Evolutionary conservation across 2,888 invertebrate species (phyloP).

Genomic region (Chesias legatella): DNA sequence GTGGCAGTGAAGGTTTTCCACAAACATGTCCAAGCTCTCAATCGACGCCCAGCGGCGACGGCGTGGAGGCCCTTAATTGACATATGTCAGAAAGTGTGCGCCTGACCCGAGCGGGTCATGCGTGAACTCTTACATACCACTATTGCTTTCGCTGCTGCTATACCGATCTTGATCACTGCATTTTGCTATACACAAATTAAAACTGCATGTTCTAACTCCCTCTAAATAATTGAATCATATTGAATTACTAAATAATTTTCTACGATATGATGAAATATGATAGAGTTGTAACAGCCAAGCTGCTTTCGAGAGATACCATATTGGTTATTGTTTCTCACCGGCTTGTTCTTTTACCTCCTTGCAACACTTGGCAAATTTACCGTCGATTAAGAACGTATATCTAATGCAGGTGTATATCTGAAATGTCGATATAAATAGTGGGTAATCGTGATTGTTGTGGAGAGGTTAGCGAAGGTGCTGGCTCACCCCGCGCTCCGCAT

Average conservation of each 20-base stretch:
- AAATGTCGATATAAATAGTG: slow-evolving; percentile 69
- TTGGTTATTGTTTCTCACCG: slow-evolving; percentile 1
- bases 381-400: slow-evolving; percentile 38
- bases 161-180: slow-evolving; percentile 46
- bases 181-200: slow-evolving; percentile 2
- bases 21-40: slow-evolving; percentile 77
- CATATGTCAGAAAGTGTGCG: slow-evolving; percentile 77
- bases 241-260: too few relatives aligned
- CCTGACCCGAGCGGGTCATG: slow-evolving; percentile 72
- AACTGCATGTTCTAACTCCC: too few relatives aligned
- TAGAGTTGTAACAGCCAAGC: slow-evolving; percentile 1
- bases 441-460: slow-evolving; percentile 69
- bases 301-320: not conserved
- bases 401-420: slow-evolving; percentile 47
- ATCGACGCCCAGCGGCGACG: slow-evolving; percentile 63
- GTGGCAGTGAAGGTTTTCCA: slow-evolving; percentile 62
- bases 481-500: slow-evolving; percentile 63
- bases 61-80: slow-evolving; percentile 70
- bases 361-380: slow-evolving; percentile 16
- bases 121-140: slow-evolving; percentile 69
- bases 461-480: slow-evolving; percentile 57
- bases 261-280: not conserved
- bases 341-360: slow-evolving; percentile 5
- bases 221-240: too few relatives aligned
- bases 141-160: slow-evolving; percentile 67